Evolutionary conservation across 1,140 invertebrate species (phyloP).

Genomic region (Penaeus japonicus): DNA sequence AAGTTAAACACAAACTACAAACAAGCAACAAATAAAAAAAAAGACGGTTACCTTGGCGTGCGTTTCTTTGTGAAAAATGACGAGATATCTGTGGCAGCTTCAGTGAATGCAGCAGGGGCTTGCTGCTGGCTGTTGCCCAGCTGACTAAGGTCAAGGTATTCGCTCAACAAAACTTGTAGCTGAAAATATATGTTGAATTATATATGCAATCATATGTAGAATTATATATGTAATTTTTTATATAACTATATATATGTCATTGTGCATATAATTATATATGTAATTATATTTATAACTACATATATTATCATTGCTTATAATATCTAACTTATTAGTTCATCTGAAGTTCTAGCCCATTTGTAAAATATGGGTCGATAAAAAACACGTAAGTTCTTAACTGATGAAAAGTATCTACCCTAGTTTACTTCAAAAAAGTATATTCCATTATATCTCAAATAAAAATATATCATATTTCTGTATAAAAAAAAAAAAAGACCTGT

Average conservation of each 20-base stretch:
- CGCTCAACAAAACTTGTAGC: slow-evolving; percentile 76
- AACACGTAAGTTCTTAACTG: neutral
- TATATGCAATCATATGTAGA: neutral
- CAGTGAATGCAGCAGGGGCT: slow-evolving; percentile 67
- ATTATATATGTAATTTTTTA: neutral
- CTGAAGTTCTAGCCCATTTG: neutral
- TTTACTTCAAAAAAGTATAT: neutral
- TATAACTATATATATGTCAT: too few species aligned
- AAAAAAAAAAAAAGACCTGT: neutral
- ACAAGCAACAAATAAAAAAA: slow-evolving; percentile 56
- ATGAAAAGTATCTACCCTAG: neutral
- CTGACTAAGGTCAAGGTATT: slow-evolving; percentile 85
- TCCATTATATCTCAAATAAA: neutral
- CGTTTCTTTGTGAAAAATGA: slow-evolving; percentile 74
- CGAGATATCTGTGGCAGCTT: slow-evolving; percentile 72
- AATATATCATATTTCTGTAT: neutral
- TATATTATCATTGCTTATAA: neutral
- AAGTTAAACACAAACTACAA: neutral
- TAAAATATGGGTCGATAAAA: neutral
- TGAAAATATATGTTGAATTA: slow-evolving; percentile 64
- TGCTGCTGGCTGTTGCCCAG: slow-evolving; percentile 70
- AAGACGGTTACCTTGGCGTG: slow-evolving; percentile 70
- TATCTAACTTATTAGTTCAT: neutral
- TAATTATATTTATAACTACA: neutral
- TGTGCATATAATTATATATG: too few species aligned